Base-by-base conservation (phyloP, 2,797 vertebrate genomes). In the Chiroxiphia lanceolata region DNA sequence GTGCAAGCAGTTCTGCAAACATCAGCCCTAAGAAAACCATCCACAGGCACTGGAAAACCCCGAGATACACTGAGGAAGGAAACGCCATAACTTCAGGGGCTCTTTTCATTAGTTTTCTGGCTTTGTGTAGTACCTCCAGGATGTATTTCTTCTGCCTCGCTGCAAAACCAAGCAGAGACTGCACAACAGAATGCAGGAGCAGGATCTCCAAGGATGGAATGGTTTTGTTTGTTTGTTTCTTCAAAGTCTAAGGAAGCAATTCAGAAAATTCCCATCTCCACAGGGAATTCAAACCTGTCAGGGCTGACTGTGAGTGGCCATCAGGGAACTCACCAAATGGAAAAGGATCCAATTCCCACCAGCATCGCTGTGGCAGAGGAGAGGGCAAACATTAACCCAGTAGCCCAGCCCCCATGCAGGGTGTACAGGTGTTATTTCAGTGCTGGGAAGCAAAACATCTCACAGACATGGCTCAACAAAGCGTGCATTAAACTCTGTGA, bases 1-100 rank as follows among this genome's bases (percentile, higher is more conserved):
- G 61, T 78, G 89, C 44, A 79, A 50, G 68, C 40, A 38, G 76
- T 25, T 60, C 82, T 67, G 65, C 51, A 63, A 69, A 33, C 34
- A 36, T 29, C 75, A 86, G 50, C 61, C 67, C 15, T 13, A 10
- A 10, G 3, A 86, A 85, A 94, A 63, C 59, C 85, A 82, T 86
- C 59, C 72, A 90, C 72, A 72, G 65, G 85, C 54, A 7, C 61
- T 90, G 87, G 69, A 93, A 95, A 95, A 88, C 70, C 79, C 82
- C 18, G 0, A 94, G 79, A 88, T 79, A 44, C 6, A 2, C 4
- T 29, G 56, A 27, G 60, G 71, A 77, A 94, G 50, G 78, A 89
- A 96, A 64, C 38, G 8, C 44, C 0, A 0, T 91, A 60, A 93
- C 87, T 93, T 83, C 45, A 78, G 72, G 78, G 69, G 36, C 61